phyloP scores from a whole-genome alignment of 2,888 invertebrate genomes.

The Lagria hirta region DNA sequence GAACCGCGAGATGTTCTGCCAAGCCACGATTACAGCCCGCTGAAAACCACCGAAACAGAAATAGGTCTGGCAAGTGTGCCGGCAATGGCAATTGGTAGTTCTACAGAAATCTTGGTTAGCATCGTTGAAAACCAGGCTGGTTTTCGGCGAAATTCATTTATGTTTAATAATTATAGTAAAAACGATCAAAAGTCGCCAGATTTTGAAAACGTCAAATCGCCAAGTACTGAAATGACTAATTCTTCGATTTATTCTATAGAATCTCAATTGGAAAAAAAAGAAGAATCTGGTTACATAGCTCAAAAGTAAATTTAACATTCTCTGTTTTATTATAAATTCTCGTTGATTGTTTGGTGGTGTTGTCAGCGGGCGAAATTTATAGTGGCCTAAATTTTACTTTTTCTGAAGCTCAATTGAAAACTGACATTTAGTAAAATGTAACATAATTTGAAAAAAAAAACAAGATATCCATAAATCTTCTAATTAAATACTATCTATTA shows the following conservation, averaged over 20 bases:
- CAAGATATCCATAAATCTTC: too few species aligned
- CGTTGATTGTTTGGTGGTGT: slow-evolving; percentile 8
- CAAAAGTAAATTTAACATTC: slow-evolving; percentile 4
- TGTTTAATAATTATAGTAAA: too few species aligned
- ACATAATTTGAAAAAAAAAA: too few species aligned
- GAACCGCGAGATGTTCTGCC: slow-evolving; percentile 30
- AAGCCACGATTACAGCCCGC: slow-evolving; percentile 26
- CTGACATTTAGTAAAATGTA: too few species aligned
- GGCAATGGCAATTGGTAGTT: slow-evolving; percentile 49
- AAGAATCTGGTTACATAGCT: slow-evolving; percentile 1
- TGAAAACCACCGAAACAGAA: slow-evolving; percentile 37
- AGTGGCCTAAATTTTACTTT: too few species aligned
- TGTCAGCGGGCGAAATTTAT: too few species aligned
- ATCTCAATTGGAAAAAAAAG: too few species aligned
- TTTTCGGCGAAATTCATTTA: slow-evolving; percentile 41
- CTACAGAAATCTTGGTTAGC: slow-evolving; percentile 49
- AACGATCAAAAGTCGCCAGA: slow-evolving; percentile 40
- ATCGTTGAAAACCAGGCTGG: slow-evolving; percentile 49
- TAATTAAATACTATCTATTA: too few species aligned
- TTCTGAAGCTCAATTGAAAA: too few species aligned
- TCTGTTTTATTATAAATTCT: slow-evolving; percentile 1
- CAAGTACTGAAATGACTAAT: slow-evolving; percentile 48
- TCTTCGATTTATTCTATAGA: slow-evolving; percentile 35
- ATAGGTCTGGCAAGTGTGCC: slow-evolving; percentile 44
- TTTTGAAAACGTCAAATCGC: slow-evolving; percentile 40